phyloP scores from a whole-genome alignment of 2,113 vertebrate genomes.

The Aptenodytes forsteri region DNA sequence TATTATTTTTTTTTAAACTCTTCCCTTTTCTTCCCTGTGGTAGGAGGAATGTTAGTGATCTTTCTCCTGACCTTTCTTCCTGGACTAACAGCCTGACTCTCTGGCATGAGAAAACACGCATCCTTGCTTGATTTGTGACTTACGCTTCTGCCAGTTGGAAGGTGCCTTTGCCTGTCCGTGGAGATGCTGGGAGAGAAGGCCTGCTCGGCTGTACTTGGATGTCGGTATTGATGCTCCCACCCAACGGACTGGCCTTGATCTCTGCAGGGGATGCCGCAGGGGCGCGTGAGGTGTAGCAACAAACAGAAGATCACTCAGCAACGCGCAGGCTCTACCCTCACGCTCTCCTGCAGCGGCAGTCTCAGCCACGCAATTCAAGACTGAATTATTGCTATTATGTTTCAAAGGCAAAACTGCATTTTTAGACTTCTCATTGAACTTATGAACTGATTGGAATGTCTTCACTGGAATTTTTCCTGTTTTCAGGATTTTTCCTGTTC shows the following conservation, averaged over 20 bases:
- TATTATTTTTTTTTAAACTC: neutral
- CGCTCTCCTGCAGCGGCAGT: neutral
- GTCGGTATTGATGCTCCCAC: neutral
- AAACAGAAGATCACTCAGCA: neutral
- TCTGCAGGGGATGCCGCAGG: fast-evolving
- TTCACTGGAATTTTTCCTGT: neutral
- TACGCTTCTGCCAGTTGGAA: neutral
- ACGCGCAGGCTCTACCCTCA: fast-evolving
- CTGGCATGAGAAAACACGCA: neutral
- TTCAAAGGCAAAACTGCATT: neutral
- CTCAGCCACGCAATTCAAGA: neutral
- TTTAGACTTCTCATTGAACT: neutral
- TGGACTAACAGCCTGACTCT: neutral
- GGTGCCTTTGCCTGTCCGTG: fast-evolving
- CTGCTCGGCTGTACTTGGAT: neutral
- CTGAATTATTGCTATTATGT: neutral
- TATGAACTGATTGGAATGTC: neutral
- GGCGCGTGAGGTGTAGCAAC: neutral
- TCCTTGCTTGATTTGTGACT: neutral
- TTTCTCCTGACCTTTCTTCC: neutral
- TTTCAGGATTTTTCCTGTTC: constrained; percentile 10
- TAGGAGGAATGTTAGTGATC: neutral
- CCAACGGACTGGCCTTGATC: neutral
- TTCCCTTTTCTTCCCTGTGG: neutral
- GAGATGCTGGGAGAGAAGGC: neutral